These are phyloP conservation scores for Parapsyche elsis DNA, from an alignment of 1,140 invertebrate genomes.

Conservation along the genomic window DNA sequence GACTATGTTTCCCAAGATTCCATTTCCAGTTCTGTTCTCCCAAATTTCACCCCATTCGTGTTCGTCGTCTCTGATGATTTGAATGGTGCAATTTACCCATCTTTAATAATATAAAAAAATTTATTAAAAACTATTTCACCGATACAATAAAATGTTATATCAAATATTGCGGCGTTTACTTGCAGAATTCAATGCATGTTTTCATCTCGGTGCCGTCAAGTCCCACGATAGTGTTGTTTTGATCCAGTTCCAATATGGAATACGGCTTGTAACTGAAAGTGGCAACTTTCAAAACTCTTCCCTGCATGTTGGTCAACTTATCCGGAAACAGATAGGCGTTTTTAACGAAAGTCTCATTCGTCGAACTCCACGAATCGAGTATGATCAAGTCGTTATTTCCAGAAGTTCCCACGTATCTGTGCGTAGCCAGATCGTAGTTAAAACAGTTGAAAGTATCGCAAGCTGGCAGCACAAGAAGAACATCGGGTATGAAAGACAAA, in stretches of 20 bases:
- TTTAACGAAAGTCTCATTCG: slow-evolving; percentile 31
- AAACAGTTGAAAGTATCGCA: slow-evolving; percentile 20
- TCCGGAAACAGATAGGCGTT: slow-evolving; percentile 56
- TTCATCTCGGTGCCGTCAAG: slow-evolving; percentile 64
- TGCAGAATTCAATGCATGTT: slow-evolving; percentile 59
- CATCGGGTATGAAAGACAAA: slow-evolving; percentile 42
- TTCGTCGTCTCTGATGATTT: slow-evolving; percentile 65
- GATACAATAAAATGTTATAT: slow-evolving; percentile 1
- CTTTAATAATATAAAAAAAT: slow-evolving; percentile 55
- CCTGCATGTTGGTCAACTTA: slow-evolving; percentile 55
- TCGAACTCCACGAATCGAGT: slow-evolving; percentile 45
- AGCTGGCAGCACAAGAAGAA: slow-evolving; percentile 48
- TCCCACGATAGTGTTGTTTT: slow-evolving; percentile 45
- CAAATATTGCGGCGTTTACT: slow-evolving; percentile 24
- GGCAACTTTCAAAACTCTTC: slow-evolving; percentile 51
- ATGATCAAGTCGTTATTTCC: slow-evolving; percentile 42
- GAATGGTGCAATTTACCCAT: slow-evolving; percentile 66
- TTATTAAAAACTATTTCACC: neutral
- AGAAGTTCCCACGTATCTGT: slow-evolving; percentile 43
- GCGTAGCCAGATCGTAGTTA: slow-evolving; percentile 46
- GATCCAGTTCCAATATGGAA: slow-evolving; percentile 53
- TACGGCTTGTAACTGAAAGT: slow-evolving; percentile 58
- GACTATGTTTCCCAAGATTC: slow-evolving; percentile 69
- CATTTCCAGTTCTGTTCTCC: slow-evolving; percentile 69
- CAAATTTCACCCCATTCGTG: slow-evolving; percentile 71